Evolutionary conservation across 2,113 vertebrate species (phyloP).

Genomic region (Gopherus flavomarginatus): DNA sequence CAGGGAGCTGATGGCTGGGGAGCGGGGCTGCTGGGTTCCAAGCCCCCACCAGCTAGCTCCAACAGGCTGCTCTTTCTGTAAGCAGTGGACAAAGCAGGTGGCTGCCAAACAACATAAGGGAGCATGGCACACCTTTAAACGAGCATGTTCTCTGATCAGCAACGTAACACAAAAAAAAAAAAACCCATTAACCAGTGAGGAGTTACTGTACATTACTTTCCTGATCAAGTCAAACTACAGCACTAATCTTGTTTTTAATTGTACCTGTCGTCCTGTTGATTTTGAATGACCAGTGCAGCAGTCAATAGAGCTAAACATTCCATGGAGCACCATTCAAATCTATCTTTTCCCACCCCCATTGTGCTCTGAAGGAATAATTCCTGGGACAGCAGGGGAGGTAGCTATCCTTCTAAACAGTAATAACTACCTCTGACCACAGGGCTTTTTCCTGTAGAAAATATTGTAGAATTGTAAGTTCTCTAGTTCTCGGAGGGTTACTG

Average conservation of each 20-base stretch:
- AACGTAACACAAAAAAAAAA: no score
- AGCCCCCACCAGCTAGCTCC: no score
- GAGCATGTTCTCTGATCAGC: no score
- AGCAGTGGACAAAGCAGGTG: no score
- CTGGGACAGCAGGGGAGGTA: background rate
- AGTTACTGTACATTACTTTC: background rate
- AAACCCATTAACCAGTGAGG: no score
- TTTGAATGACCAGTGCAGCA: background rate
- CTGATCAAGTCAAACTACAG: background rate
- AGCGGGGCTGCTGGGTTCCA: no score
- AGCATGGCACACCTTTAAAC: no score
- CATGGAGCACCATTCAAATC: accelerated
- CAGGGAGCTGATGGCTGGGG: no score
- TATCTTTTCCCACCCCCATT: background rate
- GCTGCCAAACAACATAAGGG: no score
- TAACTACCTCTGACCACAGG: background rate
- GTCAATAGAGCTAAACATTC: background rate
- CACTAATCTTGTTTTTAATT: background rate
- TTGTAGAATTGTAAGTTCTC: background rate
- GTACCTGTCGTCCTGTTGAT: background rate
- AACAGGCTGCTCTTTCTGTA: no score
- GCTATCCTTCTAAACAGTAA: background rate
- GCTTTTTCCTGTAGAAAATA: background rate
- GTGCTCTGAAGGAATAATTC: background rate
- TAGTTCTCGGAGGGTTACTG: background rate